Conservation (phyloP, 2,888 invertebrate genomes). For the Ptychoptera albimana region DNA sequence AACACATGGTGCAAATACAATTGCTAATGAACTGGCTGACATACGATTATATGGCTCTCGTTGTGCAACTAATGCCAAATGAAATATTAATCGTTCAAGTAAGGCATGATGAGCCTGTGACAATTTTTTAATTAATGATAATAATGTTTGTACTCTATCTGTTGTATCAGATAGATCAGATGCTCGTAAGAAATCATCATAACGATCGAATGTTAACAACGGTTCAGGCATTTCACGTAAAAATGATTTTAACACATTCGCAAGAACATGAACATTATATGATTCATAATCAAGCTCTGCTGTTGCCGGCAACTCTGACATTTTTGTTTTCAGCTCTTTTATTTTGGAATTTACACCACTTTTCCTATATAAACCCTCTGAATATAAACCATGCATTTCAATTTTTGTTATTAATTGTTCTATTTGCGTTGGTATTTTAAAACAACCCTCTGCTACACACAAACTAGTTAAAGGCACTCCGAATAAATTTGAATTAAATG, state of each 20-base stretch:
- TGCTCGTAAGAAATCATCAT: slow-evolving; percentile 85
- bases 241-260: slow-evolving; percentile 77
- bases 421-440: slow-evolving; percentile 66
- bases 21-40: slow-evolving; percentile 81
- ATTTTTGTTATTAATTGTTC: slow-evolving; percentile 79
- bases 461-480: slow-evolving; percentile 63
- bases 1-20: slow-evolving; percentile 91
- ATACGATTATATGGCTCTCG: slow-evolving; percentile 81
- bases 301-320: slow-evolving; percentile 53
- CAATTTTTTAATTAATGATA: slow-evolving; percentile 73
- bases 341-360: slow-evolving; percentile 76
- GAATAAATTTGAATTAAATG: slow-evolving; percentile 40
- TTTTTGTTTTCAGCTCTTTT: slow-evolving; percentile 53
- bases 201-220: slow-evolving; percentile 79
- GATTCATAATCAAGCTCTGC: slow-evolving; percentile 54
- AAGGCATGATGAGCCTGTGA: slow-evolving; percentile 80
- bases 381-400: slow-evolving; percentile 81
- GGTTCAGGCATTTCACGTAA: slow-evolving; percentile 90
- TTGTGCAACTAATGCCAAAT: slow-evolving; percentile 73
- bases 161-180: slow-evolving; percentile 66
- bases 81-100: slow-evolving; percentile 83
- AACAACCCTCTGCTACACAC: slow-evolving; percentile 46
- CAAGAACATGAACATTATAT: slow-evolving; percentile 78
- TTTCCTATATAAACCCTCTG: slow-evolving; percentile 86
- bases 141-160: slow-evolving; percentile 71